These are phyloP conservation scores for Neodiprion fabricii DNA, from an alignment of 1,140 invertebrate genomes.

Conservation along the genomic window DNA sequence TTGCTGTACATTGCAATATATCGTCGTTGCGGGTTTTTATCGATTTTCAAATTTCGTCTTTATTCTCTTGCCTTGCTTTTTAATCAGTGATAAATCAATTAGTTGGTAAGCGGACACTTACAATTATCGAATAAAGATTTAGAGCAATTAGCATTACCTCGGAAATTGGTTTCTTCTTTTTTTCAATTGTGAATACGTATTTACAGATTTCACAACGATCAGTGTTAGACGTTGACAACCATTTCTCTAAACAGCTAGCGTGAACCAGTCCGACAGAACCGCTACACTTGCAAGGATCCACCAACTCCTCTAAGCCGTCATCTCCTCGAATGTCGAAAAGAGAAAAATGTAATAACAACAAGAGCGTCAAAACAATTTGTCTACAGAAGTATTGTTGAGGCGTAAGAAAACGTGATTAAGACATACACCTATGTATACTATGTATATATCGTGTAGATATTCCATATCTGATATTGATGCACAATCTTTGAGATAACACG, in stretches of 20 bases:
- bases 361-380: no score
- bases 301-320: constrained; percentile 57
- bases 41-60: neutral
- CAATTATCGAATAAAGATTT: no score
- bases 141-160: constrained; percentile 33
- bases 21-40: neutral
- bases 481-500: no score
- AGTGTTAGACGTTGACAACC: constrained; percentile 65
- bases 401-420: no score
- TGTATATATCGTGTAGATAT: no score
- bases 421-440: no score
- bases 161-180: constrained; percentile 39
- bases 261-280: constrained; percentile 66
- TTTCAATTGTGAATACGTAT: constrained; percentile 56
- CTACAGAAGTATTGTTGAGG: no score
- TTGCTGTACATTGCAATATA: constrained; percentile 7
- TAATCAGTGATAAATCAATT: constrained; percentile 6
- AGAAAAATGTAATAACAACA: neutral
- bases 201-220: constrained; percentile 68
- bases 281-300: constrained; percentile 67
- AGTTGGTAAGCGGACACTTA: no score
- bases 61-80: no score
- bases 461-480: no score
- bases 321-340: constrained; percentile 39
- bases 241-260: constrained; percentile 65